Base-by-base conservation (phyloP, 1,140 invertebrate species). In the Drosophila willistoni region DNA sequence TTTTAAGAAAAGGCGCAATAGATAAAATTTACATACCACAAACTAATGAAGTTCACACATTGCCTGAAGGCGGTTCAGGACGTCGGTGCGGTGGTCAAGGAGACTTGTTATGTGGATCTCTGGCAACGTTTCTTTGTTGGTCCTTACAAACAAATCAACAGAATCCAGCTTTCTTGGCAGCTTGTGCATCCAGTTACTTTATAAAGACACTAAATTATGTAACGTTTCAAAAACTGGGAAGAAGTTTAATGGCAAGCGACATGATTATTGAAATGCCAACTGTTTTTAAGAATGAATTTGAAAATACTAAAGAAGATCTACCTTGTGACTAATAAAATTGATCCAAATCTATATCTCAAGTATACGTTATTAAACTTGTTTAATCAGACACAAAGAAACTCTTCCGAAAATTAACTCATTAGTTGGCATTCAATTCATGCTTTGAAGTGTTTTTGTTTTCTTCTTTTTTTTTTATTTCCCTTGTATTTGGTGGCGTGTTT, bases 11-110 rank as follows among this genome's bases (percentile, higher is more conserved):
- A 92, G 97, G 97, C 12, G 82, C 91, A 0, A 93, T 93, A 14
- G 98, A 99, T 93, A 94, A 96, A 44, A 95, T 98, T 10, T 95
- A 95, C 10, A 94, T 96, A 93, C 94, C 94, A 5, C 86, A 93
- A 59, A 91, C 91, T 42, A 91, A 92, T 19, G 92, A 93, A 4
- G 91, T 92, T 76, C 94, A 93, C 47, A 61, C 75, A 84, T 93
- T 84, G 93, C 93, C 69, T 93, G 90, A 79, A 6, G 94, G 95
- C 25, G 98, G 98, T 3, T 97, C 97, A 39, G 95, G 95, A 7
- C 93, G 98, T 68, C 94, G 99, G 55, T 99, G 98, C 93, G 98
- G 98, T 7, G 99, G 99, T 9, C 98, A 99, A 93, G 99, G 99
- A 0, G 99, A 99, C 92, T 91, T 99, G 2, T 91, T 99, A 1